These are phyloP conservation scores for Mohoua ochrocephala DNA, from an alignment of 2,113 vertebrate species.

Conservation along the genomic window DNA sequence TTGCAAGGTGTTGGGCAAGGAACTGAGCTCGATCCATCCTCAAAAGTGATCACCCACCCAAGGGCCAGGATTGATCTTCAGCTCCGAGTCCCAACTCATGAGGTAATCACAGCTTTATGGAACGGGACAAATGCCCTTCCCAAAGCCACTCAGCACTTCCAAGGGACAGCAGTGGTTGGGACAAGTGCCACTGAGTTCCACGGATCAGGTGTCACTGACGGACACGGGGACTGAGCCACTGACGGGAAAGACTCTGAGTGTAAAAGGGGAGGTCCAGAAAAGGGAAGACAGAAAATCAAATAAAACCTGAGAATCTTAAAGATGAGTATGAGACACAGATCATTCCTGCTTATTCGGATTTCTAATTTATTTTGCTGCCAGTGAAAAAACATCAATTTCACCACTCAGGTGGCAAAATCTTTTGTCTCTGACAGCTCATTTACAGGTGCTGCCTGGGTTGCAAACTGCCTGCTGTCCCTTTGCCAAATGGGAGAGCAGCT, in stretches of 20 bases:
- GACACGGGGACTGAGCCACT: not conserved
- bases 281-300: not conserved
- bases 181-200: not conserved
- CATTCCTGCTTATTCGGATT: not conserved
- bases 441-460: not conserved
- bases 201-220: not conserved
- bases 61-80: not conserved
- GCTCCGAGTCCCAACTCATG: not conserved
- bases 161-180: not conserved
- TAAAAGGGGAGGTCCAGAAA: not conserved
- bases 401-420: not conserved
- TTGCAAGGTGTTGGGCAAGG: not conserved
- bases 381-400: not conserved
- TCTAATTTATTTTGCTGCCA: not conserved
- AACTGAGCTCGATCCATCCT: not conserved
- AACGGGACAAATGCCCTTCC: not conserved
- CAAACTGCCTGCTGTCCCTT: not conserved
- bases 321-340: rapidly evolving
- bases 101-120: not conserved
- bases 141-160: not conserved
- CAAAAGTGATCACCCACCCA: not conserved
- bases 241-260: rapidly evolving
- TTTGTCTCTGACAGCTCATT: not conserved
- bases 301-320: not conserved
- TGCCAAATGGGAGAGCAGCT: not conserved